Evolutionary conservation across 2,113 vertebrate genomes (phyloP), one percentile per base, ranked within the genome.

Genomic region (Platichthys flesus): DNA sequence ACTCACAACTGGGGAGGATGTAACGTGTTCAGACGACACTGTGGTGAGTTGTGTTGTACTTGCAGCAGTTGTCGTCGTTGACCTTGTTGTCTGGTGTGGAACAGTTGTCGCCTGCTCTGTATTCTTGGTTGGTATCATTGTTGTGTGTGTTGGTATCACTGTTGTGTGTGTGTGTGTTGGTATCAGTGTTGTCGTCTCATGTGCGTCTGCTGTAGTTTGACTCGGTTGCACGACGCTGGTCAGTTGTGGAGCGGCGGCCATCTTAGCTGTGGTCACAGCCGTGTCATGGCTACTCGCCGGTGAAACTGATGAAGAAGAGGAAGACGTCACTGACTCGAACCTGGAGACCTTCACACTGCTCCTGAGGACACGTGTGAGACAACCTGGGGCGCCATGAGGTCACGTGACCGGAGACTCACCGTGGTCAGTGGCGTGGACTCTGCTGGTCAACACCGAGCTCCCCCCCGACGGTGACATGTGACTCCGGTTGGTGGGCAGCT

Each of bases 381-480:
- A 31, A 6, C 6, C 6, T 31, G 31, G 6, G 31, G 18, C 6
- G 16, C 5, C 16, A 20, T 16, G 35, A 37, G 9, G 35, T 37
- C 35, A 28, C 26, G 26, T 3, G 28, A 37, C 49, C 2, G 2
- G 49, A 8, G 51, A 78, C 90, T 88, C 83, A 91, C 92, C 90
- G 2, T 74, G 86, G 12, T 76, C 80, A 0, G 82, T 84, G 0
- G 85, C 63, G 0, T 78, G 84, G 35, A 85, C 86, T 59, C 89
- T 55, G 88, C 83, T 84, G 77, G 75, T 77, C 26, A 78, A 56
- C 58, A 42, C 6, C 20, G 81, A 85, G 80, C 78, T 83, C 45
- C 71, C 64, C 78, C 82, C 87, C 67, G 85, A 80, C 5, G 85
- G 77, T 64, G 85, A 54, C 5, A 66, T 31, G 76, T 81, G 86